Percentiles rank a stretch among this genome's conserved stretches.
Evolutionary conservation across 2,797 vertebrate genomes (phyloP).

Genomic region (Semotilus atromaculatus): DNA sequence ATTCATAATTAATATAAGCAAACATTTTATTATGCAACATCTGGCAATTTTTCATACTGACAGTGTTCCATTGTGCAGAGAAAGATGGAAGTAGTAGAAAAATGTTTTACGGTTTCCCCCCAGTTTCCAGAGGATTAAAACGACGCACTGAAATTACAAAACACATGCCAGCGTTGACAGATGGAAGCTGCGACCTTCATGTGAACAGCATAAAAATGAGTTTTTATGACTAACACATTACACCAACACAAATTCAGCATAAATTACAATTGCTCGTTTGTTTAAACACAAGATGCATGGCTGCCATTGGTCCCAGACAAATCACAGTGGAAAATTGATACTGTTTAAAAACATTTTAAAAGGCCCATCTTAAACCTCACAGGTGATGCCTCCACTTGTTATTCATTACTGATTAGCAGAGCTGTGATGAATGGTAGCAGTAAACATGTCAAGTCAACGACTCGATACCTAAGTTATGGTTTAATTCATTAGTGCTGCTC

Average conservation of each 20-base stretch:
- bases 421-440: slow-evolving; percentile 69
- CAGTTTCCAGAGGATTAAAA: slow-evolving; percentile 32
- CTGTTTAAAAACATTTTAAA: slow-evolving; percentile 59
- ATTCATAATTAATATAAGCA: background rate
- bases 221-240: slow-evolving; percentile 21
- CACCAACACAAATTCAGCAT: slow-evolving; percentile 17
- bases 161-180: slow-evolving; percentile 37
- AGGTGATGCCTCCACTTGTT: slow-evolving; percentile 65
- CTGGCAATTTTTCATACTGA: slow-evolving; percentile 3
- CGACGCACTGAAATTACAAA: slow-evolving; percentile 17
- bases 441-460: slow-evolving; percentile 75
- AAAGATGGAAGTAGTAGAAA: slow-evolving; percentile 13
- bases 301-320: slow-evolving; percentile 61
- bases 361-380: slow-evolving; percentile 67
- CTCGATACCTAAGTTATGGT: slow-evolving; percentile 79
- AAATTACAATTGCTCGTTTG: slow-evolving; percentile 13
- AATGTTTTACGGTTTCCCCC: background rate
- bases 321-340: slow-evolving; percentile 78
- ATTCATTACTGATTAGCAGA: slow-evolving; percentile 72
- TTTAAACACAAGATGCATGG: slow-evolving; percentile 41
- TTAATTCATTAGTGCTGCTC: slow-evolving; percentile 70
- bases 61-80: slow-evolving; percentile 27
- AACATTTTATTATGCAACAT: slow-evolving; percentile 39
- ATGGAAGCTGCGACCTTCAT: slow-evolving; percentile 27
- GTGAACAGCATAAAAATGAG: slow-evolving; percentile 28